phyloP scores from a whole-genome alignment of 2,797 vertebrate species.

The Pipistrellus kuhlii region DNA sequence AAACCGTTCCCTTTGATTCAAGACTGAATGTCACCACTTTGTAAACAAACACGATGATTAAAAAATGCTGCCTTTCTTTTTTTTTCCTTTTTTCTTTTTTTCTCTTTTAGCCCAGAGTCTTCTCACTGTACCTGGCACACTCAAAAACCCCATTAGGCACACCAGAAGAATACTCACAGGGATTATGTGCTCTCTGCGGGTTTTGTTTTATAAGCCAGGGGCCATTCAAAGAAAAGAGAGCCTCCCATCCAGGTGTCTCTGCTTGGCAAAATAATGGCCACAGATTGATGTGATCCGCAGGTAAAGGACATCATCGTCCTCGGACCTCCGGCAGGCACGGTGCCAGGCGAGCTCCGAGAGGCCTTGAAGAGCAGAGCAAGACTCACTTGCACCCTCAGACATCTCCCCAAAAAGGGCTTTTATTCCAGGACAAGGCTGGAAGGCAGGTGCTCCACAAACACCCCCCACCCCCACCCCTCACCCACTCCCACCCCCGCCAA shows the following conservation, averaged over 20 bases:
- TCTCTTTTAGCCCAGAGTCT: constrained; percentile 49
- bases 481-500: not conserved
- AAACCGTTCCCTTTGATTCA: constrained; percentile 78
- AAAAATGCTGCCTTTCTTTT: constrained; percentile 72
- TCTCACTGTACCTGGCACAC: constrained; percentile 73
- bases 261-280: constrained; percentile 83
- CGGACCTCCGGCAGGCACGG: constrained; percentile 76
- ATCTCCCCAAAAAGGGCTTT: constrained; percentile 71
- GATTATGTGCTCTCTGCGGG: constrained; percentile 77
- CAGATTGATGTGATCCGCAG: constrained; percentile 83
- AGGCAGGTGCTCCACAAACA: constrained; percentile 73
- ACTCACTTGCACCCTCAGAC: constrained; percentile 60
- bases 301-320: constrained; percentile 80
- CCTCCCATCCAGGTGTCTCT: constrained; percentile 85
- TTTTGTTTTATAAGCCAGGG: constrained; percentile 84
- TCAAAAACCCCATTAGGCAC: constrained; percentile 69
- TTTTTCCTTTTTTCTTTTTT: not conserved
- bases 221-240: constrained; percentile 82
- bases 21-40: constrained; percentile 77
- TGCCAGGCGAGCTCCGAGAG: constrained; percentile 52
- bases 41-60: constrained; percentile 80
- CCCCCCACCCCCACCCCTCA: too few relatives aligned
- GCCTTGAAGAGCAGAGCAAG: constrained; percentile 60
- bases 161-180: constrained; percentile 81
- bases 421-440: constrained; percentile 70